Evolutionary conservation across 2,888 invertebrate species (phyloP).

Genomic region (Mechanitis messenoides): DNA sequence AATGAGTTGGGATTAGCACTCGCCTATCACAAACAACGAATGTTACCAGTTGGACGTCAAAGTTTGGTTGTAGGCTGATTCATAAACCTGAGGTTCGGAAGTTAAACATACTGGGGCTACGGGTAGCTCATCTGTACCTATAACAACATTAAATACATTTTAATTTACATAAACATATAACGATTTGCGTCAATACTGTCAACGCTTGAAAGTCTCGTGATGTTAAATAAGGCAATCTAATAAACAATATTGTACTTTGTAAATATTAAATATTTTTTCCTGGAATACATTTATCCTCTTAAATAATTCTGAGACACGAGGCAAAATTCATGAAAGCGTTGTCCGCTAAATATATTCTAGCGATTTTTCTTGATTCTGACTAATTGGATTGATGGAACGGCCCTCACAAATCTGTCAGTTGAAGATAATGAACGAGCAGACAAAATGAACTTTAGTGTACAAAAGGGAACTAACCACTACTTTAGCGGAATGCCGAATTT

Average conservation of each 20-base stretch:
- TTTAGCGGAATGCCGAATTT: constrained; percentile 26
- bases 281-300: constrained; percentile 20
- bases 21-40: background rate
- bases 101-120: too few relatives aligned
- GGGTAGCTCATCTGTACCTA: too few relatives aligned
- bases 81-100: too few relatives aligned
- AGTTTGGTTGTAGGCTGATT: too few relatives aligned
- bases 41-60: too few relatives aligned
- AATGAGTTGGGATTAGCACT: constrained; percentile 7
- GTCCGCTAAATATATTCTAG: constrained; percentile 32
- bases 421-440: constrained; percentile 58
- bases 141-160: too few relatives aligned
- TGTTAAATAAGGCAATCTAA: too few relatives aligned
- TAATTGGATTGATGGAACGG: constrained; percentile 67
- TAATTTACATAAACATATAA: too few relatives aligned
- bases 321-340: constrained; percentile 16
- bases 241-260: too few relatives aligned
- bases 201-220: too few relatives aligned
- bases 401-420: constrained; percentile 57
- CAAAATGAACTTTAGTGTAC: constrained; percentile 50
- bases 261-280: constrained; percentile 8
- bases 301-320: constrained; percentile 18
- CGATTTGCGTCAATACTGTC: too few relatives aligned
- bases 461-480: constrained; percentile 35
- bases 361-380: constrained; percentile 52